Evolutionary conservation across 2,888 invertebrate species (phyloP), one percentile per base, ranked within the genome.

Genomic region (Drosophila melanosoma): DNA sequence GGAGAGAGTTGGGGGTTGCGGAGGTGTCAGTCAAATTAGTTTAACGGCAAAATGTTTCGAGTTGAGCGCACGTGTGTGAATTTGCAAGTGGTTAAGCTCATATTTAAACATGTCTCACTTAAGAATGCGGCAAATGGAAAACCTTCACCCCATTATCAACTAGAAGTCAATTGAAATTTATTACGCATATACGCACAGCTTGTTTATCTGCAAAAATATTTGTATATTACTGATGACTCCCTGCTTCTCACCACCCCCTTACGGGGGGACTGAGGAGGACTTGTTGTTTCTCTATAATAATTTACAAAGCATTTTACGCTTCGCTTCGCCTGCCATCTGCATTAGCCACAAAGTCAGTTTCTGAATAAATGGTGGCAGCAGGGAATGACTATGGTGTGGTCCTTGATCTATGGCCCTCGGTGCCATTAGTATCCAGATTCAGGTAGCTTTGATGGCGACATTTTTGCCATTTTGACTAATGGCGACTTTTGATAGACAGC

Each of bases 111-210:
- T 32, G 56, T n/a, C 36, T 33, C 35, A 15, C 8, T 45, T 36
- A 40, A 32, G 20, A 53, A 6, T 33, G 48, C 56, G 15, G 20
- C 38, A 35, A 60, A 63, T 42, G 20, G 26, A 54, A 69, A 69
- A 42, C 67, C 65, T 64, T 74, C 45, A 70, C 54, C 53, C 66
- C 33, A 65, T 62, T 59, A 75, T 63, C 65, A 56, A 65, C 67
- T 58, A 65, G 53, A 81, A 88, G 81, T 88, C 88, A 88, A 88
- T 88, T 88, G 88, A 88, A 88, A 85, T 83, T 85, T 85, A 85
- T 85, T 81, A 65, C 83, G 69, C 54, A 74, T 58, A 73, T 32
- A 74, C 66, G 57, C 51, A 76, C 42, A 59, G 57, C 53, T 66
- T 74, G 70, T 79, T 79, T 84, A 79, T 81, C 72, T 72, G 49